These are phyloP conservation scores for Marisa cornuarietis DNA, from an alignment of 1,140 invertebrate genomes.

Conservation along the genomic window DNA sequence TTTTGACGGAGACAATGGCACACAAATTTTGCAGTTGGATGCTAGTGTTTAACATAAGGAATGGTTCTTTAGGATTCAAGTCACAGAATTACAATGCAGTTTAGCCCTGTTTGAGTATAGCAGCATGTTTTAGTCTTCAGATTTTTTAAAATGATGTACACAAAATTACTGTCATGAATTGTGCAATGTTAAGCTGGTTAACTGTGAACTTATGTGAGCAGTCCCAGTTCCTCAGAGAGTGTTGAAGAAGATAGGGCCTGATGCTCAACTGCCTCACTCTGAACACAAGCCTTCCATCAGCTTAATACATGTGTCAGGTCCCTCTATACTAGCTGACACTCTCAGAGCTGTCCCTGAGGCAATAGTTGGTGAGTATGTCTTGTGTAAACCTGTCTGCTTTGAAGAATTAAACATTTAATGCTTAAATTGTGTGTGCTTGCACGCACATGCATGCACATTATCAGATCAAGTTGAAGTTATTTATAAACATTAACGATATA, in stretches of 20 bases:
- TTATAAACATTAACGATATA: background rate
- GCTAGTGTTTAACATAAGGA: too few relatives aligned
- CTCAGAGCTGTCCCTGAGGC: conserved; percentile 11
- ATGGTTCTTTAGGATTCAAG: background rate
- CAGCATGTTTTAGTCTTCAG: background rate
- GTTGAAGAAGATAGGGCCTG: conserved; percentile 1
- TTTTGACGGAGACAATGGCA: conserved; percentile 2
- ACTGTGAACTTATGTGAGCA: background rate
- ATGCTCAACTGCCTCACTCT: background rate
- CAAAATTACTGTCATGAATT: background rate
- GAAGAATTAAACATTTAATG: conserved; percentile 6
- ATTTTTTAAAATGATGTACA: background rate
- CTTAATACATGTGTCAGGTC: conserved; percentile 2
- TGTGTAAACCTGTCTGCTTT: background rate
- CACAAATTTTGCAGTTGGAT: background rate
- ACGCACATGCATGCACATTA: too few relatives aligned
- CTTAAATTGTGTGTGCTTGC: background rate
- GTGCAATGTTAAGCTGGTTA: background rate
- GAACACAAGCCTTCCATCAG: background rate
- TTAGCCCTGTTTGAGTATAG: background rate
- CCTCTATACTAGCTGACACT: conserved; percentile 8
- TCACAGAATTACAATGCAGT: background rate
- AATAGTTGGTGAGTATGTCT: conserved; percentile 23
- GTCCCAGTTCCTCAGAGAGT: conserved; percentile 1
- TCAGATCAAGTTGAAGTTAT: background rate